A percentile compares a stretch with the other conserved stretches of the same genome.
phyloP scores from a whole-genome alignment of 2,113 vertebrate genomes.

The Rhynchopsitta pachyrhyncha region DNA sequence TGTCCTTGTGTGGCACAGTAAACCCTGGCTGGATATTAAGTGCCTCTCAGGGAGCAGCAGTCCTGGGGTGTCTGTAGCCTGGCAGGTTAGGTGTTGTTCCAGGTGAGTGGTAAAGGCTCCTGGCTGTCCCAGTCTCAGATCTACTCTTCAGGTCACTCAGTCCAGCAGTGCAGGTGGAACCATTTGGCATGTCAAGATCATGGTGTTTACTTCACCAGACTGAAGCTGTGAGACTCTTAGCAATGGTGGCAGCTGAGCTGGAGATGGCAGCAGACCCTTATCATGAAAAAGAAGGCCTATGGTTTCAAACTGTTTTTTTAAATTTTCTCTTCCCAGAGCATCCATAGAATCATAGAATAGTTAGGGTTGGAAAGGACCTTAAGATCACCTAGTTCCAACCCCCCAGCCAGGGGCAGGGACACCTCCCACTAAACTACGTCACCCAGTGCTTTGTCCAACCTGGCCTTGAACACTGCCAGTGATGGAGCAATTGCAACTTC shows the following conservation, averaged over 20 bases:
- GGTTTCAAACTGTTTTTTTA: not conserved
- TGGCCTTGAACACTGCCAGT: no score
- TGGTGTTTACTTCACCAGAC: not conserved
- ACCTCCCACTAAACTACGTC: no score
- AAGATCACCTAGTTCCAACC: no score
- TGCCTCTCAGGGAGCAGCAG: accelerated
- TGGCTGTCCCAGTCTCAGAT: not conserved
- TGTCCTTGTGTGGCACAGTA: not conserved
- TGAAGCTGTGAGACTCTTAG: not conserved
- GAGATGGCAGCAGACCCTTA: slow-evolving; percentile 60
- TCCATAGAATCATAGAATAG: not conserved
- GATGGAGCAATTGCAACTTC: no score
- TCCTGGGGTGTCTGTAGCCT: not conserved
- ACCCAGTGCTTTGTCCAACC: no score
- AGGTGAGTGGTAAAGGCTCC: not conserved
- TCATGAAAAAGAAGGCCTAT: not conserved
- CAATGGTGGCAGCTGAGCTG: slow-evolving; percentile 39
- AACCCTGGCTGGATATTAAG: not conserved
- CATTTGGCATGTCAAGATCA: not conserved
- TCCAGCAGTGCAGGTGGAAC: not conserved
- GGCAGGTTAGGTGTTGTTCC: not conserved
- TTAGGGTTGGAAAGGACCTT: no score
- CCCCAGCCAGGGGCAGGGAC: no score
- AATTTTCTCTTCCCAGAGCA: not conserved
- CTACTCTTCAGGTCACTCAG: not conserved